Base-by-base conservation (phyloP, 2,797 vertebrate genomes). In the Danio choprae region DNA sequence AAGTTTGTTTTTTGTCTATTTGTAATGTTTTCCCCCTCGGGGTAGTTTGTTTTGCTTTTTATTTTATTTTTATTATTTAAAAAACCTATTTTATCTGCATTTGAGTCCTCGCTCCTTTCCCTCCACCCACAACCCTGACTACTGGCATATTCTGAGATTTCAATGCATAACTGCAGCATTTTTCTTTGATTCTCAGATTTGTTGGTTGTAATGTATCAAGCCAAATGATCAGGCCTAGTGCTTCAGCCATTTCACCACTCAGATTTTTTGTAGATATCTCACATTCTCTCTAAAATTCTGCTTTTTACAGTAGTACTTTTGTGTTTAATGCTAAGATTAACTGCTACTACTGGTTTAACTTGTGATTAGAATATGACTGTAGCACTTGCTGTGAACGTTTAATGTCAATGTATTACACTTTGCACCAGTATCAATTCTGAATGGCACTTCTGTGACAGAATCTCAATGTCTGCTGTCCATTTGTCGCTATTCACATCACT, bases 381-480 rank as follows among this genome's bases (percentile, higher is more conserved):
- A 84, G 51, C 16, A 72, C 53, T 62, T 9, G 63, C 1, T 10
- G 16, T 6, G 70, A 83, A 41, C 20, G 13, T 15, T 83, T 77
- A 4, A 46, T 20, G 59, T 84, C 15, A 84, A 11, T 44, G 68
- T 84, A 6, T 82, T 85, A 6, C 82, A 86, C 7, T 81, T 87
- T 13, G 82, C 74, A 13, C 80, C 71, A 9, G 80, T 86, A 29
- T 86, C 77, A 18, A 81, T 81, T 67, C 76, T 83, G 18, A 87
- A 84, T 13, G 44, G 22, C 9, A 86, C 74, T n/a, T 22, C 6
- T 84, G 20, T 70, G 60, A 71, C 67, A 77, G 46, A 38, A 86
- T 36, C 6, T 40, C 2, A 1, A 83, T 3, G 11, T 73, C 1
- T 7, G 53, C 62, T 4, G 20, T 2, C 64, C 74, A 84, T 43